Base-by-base conservation (phyloP, 2,888 invertebrate species). In the Heteromurus nitidus region DNA sequence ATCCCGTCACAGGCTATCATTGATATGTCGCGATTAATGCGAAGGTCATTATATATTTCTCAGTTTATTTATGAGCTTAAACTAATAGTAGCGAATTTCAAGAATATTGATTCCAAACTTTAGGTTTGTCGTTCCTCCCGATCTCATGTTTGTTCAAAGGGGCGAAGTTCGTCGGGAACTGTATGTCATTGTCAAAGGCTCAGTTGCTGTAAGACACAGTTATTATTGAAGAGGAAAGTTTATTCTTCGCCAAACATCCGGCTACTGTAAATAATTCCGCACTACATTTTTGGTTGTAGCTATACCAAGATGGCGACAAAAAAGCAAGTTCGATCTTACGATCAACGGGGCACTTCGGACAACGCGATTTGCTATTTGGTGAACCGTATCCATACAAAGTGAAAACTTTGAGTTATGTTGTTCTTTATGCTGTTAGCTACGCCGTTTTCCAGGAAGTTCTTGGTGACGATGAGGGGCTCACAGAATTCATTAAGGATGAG, bases 91-190 rank as follows among this genome's bases (percentile, higher is more conserved):
- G 5, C n/a, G 11, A 3, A 47, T 11, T n/a, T 47, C 11, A 47
- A n/a, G 11, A 16, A 9, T 55, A 26, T 55, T 36, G 36, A 9
- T 36, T 36, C 13, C n/a, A 47, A 72, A 81, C 47, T 67, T 50
- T 13, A 83, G 84, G 2, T 85, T 82, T 64, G 75, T 85, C 0
- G 80, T 86, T 26, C 86, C 86, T 50, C 85, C 86, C 0, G 80
- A 80, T 22, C 70, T 82, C 5, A 80, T 80, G 11, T 86, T 86
- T 62, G 62, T 86, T 9, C 72, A 83, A 16, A 70, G 76, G 1
- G 86, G 86, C 9, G 86, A 86, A 74, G 85, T 86, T 36, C 82
- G 86, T n/a, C 64, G 86, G 26, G 75, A 82, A 31, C 70, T 86
- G 65, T 86, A 86, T 26, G 69, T 86, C 0, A 80, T 86, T 42